These are phyloP conservation scores for Hypanus sabinus DNA, from an alignment of 2,113 vertebrate species.

Conservation along the genomic window DNA sequence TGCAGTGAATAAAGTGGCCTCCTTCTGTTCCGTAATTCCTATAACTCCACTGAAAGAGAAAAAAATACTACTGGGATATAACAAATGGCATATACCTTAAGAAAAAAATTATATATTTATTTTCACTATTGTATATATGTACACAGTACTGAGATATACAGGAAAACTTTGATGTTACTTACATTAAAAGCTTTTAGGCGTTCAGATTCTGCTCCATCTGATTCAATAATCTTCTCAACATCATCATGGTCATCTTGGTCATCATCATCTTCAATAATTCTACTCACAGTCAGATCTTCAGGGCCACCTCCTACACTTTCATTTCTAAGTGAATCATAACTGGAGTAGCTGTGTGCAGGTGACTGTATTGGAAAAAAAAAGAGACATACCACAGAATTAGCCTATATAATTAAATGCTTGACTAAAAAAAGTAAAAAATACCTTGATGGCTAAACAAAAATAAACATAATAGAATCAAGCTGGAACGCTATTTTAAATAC, in stretches of 20 bases:
- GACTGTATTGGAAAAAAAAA: conserved; percentile 58
- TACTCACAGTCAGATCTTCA: conserved; percentile 66
- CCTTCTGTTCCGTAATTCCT: neutral
- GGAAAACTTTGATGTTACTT: conserved; percentile 49
- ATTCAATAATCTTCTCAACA: conserved; percentile 64
- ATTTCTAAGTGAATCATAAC: conserved; percentile 71
- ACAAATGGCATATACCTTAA: conserved; percentile 51
- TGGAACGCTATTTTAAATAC: neutral
- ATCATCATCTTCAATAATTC: conserved; percentile 70
- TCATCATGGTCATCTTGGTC: conserved; percentile 72
- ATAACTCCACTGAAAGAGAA: neutral
- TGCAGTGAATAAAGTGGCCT: neutral
- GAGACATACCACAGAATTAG: conserved; percentile 32
- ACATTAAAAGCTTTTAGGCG: conserved; percentile 75
- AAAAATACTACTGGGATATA: conserved; percentile 42
- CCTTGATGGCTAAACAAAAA: neutral
- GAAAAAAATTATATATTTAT: conserved; percentile 46
- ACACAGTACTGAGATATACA: conserved; percentile 42
- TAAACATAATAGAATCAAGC: neutral
- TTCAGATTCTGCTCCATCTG: conserved; percentile 68
- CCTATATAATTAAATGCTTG: neutral
- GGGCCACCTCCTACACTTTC: conserved; percentile 65
- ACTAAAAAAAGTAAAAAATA: neutral
- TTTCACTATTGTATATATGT: conserved; percentile 43
- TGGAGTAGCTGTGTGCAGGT: conserved; percentile 71